Percentiles rank a stretch among this genome's conserved stretches.
Evolutionary conservation across 2,113 vertebrate species (phyloP).

Genomic region (Odobenus rosmarus): DNA sequence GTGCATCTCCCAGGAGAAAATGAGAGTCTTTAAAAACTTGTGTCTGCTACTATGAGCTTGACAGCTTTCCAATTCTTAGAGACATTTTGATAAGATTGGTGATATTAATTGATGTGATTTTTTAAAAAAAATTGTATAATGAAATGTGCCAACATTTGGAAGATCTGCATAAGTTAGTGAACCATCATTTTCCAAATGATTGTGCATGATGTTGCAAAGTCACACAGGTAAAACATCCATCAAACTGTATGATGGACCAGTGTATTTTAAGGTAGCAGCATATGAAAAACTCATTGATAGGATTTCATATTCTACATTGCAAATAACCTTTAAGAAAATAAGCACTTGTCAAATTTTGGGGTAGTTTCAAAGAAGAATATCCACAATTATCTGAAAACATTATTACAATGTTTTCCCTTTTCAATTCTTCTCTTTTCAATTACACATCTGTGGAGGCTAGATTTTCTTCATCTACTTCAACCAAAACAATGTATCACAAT

Average conservation of each 20-base stretch:
- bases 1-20: constrained; percentile 14
- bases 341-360: constrained; percentile 41
- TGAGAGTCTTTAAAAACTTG: neutral
- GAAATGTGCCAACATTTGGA: constrained; percentile 27
- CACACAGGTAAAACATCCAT: neutral
- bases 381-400: constrained; percentile 8
- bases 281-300: constrained; percentile 29
- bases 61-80: neutral
- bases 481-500: neutral
- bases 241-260: neutral
- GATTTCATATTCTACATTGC: constrained; percentile 13
- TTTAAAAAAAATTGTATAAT: neutral
- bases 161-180: neutral
- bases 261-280: neutral
- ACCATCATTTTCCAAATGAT: neutral
- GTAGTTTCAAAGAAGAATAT: constrained; percentile 32
- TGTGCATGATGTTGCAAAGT: neutral
- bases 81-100: constrained; percentile 36
- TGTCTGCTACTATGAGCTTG: neutral
- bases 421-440: constrained; percentile 9
- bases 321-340: constrained; percentile 63
- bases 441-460: neutral
- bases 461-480: constrained; percentile 27
- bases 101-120: constrained; percentile 20
- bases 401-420: neutral